These are phyloP conservation scores for Drymonia ruficornis DNA, from an alignment of 2,888 invertebrate species.

Conservation along the genomic window DNA sequence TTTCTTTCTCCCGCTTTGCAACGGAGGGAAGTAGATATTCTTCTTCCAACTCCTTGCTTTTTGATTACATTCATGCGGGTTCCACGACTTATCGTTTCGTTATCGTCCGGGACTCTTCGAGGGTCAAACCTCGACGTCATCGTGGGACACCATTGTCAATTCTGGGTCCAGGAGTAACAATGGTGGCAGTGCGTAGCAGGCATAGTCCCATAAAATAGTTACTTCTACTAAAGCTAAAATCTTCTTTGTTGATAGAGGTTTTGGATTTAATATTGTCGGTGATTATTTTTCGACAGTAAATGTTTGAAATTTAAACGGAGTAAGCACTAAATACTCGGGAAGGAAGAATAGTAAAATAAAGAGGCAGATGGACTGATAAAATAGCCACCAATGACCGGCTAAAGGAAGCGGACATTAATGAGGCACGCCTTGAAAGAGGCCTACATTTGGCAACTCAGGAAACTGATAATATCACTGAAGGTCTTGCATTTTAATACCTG, in stretches of 20 bases:
- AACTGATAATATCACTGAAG: constrained; percentile 27
- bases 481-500: constrained; percentile 16
- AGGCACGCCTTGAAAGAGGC: constrained; percentile 25
- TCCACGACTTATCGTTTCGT: no score
- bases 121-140: no score
- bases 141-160: no score
- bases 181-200: no score
- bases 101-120: no score
- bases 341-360: neutral
- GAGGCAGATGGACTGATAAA: neutral
- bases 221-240: no score
- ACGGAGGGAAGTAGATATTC: no score
- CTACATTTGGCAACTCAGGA: constrained; percentile 31
- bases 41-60: no score
- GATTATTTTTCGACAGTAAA: neutral
- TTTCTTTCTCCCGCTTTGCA: no score
- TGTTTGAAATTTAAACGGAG: neutral
- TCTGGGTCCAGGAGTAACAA: no score
- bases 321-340: neutral
- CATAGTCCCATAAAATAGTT: no score
- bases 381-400: constrained; percentile 14
- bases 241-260: neutral
- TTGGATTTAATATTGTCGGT: neutral
- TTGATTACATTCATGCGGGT: no score
- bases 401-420: constrained; percentile 25